A percentile compares a stretch with the other conserved stretches of the same genome.
Conservation (phyloP, 2,113 vertebrate genomes). For the Ptychochromis oligacanthus region DNA sequence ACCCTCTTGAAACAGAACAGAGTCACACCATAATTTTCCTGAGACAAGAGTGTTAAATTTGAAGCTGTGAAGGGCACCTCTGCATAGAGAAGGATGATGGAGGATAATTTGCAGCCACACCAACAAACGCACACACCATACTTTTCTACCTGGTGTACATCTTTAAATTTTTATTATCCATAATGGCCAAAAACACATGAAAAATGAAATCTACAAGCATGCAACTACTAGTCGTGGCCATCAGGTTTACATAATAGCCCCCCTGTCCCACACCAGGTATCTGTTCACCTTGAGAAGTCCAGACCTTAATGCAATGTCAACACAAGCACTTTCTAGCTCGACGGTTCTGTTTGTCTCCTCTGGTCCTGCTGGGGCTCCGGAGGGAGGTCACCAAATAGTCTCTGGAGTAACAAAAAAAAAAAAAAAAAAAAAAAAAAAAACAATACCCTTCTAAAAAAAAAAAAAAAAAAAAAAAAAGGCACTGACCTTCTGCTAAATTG, state of each 20-base stretch:
- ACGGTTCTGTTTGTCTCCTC: conserved; percentile 60
- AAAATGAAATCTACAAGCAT: conserved; percentile 48
- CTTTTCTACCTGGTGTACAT: conserved; percentile 34
- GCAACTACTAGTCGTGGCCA: conserved; percentile 3
- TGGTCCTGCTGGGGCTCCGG: conserved; percentile 74
- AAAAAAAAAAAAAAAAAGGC: conserved; percentile 60
- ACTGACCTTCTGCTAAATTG: conserved; percentile 84
- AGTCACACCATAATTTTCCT: conserved; percentile 64
- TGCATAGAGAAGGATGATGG: conserved; percentile 54
- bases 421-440: conserved; percentile 58
- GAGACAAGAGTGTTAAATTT: conserved; percentile 79
- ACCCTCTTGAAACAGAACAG: conserved; percentile 57
- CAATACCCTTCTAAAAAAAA: no score
- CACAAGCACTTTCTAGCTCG: conserved; percentile 60
- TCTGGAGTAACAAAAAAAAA: conserved; percentile 69
- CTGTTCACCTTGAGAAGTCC: conserved; percentile 78
- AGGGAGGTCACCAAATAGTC: conserved; percentile 84
- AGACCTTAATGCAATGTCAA: conserved; percentile 69
- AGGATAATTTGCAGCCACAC: conserved; percentile 57
- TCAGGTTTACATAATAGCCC: conserved; percentile 77
- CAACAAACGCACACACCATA: not conserved
- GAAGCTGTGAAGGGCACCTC: conserved; percentile 58
- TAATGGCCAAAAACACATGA: conserved; percentile 52
- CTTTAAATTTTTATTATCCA: conserved; percentile 61
- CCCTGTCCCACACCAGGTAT: conserved; percentile 69